Evolutionary conservation across 2,888 invertebrate genomes (phyloP), one percentile per base, ranked within the genome.

Genomic region (Agrochola circellaris): DNA sequence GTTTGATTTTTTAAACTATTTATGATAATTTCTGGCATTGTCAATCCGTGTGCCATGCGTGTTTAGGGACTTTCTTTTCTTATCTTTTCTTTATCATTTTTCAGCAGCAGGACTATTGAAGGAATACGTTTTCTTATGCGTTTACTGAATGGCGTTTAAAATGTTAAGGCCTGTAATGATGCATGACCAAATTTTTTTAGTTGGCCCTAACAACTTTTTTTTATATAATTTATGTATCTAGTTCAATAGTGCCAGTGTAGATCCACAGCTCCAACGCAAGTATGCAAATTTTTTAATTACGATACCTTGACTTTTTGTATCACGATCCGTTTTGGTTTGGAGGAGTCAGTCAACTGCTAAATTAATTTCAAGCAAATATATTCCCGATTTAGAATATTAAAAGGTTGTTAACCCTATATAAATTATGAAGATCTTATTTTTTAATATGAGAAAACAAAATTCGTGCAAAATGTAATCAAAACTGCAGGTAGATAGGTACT

Each of bases 401-500:
- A 58, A 83, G 83, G 56, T 73, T 69, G 34, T 73, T 78, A 61
- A 78, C 83, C 81, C 9, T 1, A 23, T 42, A 51, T 20, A 58
- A 51, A 26, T 65, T 45, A 34, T 30, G 13, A 56, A 56, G 61
- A 82, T 77, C 61, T 77, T 77, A 77, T 82, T 8, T 72, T 65
- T 61, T 3, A 45, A 70, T 51, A 51, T 64, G 26, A 70, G 34
- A 71, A 68, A 56, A 58, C 26, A 23, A 45, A 51, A 71, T 13
- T 48, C 4, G 11, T 51, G 5, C 56, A 58, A 34, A 56, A 75
- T n/a, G 9, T 56, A 56, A 75, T 51, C 5, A 6, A n/a, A 65
- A 56, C 45, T 81, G 51, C 23, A 34, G 23, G 38, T 15, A 54
- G 8, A 11, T 66, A 17, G 17, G 54, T 65, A 48, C 60, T 54